phyloP scores from a whole-genome alignment of 1,140 invertebrate genomes.

The Coenobita brevimanus region DNA sequence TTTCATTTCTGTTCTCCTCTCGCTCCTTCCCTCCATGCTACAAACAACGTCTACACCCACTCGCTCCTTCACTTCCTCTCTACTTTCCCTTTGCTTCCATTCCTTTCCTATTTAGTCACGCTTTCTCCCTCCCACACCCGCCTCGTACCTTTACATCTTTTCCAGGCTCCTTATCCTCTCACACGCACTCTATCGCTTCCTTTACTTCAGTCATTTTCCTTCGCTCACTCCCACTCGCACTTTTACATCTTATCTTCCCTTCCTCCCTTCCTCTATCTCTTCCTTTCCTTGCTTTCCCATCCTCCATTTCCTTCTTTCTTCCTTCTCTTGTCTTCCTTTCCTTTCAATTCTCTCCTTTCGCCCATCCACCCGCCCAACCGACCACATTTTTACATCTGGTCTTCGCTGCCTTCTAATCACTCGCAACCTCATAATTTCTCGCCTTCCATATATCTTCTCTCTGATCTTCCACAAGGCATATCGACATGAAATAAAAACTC shows the following conservation, averaged over 20 bases:
- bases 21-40: neutral
- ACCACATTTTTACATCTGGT: too few relatives aligned
- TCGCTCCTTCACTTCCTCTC: slow-evolving; percentile 10
- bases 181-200: neutral
- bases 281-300: neutral
- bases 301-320: neutral
- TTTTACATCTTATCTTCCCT: neutral
- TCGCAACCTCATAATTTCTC: too few relatives aligned
- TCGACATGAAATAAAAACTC: too few relatives aligned
- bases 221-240: neutral
- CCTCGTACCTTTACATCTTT: neutral
- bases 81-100: slow-evolving; percentile 7
- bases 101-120: neutral
- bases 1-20: neutral
- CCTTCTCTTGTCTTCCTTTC: neutral
- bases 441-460: too few relatives aligned
- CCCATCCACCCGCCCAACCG: too few relatives aligned
- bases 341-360: neutral
- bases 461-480: too few relatives aligned
- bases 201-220: neutral
- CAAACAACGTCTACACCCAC: neutral
- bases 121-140: neutral
- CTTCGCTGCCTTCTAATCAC: too few relatives aligned
- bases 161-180: neutral
- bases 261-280: neutral